phyloP scores from a whole-genome alignment of 2,113 vertebrate genomes.

The Poecilia latipinna region DNA sequence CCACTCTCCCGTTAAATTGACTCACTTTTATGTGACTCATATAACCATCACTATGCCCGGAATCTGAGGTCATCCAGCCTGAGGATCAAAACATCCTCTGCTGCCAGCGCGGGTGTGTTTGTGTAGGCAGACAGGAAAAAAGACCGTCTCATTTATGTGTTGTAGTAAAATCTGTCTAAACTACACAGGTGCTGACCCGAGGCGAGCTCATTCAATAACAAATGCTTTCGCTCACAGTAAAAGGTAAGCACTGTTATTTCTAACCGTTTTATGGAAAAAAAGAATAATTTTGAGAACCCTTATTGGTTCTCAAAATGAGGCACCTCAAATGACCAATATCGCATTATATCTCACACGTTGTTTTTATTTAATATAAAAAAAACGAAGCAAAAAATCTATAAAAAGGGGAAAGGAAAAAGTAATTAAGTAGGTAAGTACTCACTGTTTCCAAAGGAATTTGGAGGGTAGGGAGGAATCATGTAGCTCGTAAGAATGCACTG shows the following conservation, averaged over 20 bases:
- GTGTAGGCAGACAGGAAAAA: slow-evolving; percentile 8
- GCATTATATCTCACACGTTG: background rate
- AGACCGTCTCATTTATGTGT: slow-evolving; percentile 14
- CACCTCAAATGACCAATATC: background rate
- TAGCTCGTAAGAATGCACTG: background rate
- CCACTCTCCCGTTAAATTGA: slow-evolving; percentile 24
- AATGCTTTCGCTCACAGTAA: background rate
- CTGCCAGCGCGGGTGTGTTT: slow-evolving; percentile 51
- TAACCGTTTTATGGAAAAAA: background rate
- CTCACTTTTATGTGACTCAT: slow-evolving; percentile 47
- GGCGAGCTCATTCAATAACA: background rate
- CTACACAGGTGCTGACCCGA: background rate
- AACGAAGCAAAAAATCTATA: background rate
- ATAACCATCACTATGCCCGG: slow-evolving; percentile 57
- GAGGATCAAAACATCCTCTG: slow-evolving; percentile 60
- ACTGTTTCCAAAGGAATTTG: background rate
- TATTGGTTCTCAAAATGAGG: background rate
- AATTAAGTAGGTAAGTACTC: background rate
- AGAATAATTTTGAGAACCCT: background rate
- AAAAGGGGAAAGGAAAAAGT: background rate
- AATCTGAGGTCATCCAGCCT: slow-evolving; percentile 59
- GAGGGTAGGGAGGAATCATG: background rate
- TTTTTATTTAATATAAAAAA: background rate
- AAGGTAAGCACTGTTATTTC: background rate
- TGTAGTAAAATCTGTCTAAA: background rate